Percentiles rank a stretch among this genome's conserved stretches.
phyloP scores from a whole-genome alignment of 2,797 vertebrate species.

The Ceyx erithaca region DNA sequence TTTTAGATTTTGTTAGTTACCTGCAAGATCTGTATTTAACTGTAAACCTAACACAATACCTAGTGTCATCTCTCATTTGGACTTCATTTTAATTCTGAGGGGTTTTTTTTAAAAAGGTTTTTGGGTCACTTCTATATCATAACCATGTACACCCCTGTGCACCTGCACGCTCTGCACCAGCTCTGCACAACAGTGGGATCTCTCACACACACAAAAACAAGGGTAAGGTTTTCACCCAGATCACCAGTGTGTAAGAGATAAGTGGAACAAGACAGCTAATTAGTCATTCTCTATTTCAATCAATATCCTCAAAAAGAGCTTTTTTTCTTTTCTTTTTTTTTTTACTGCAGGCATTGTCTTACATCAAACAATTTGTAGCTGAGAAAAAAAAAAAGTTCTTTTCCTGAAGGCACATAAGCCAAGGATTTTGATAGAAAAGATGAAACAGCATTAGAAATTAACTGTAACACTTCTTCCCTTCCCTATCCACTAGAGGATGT shows the following conservation, averaged over 20 bases:
- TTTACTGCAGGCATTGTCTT: slow-evolving; percentile 50
- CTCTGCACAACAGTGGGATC: not conserved
- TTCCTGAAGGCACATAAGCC: slow-evolving; percentile 24
- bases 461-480: not conserved
- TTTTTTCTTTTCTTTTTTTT: slow-evolving; percentile 33
- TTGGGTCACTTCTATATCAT: not conserved
- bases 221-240: not conserved
- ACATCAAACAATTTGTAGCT: slow-evolving; percentile 52
- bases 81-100: not conserved
- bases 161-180: not conserved
- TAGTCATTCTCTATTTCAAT: slow-evolving; percentile 11
- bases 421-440: slow-evolving; percentile 45
- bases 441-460: slow-evolving; percentile 59
- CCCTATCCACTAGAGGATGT: not conserved
- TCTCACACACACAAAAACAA: not conserved
- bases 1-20: slow-evolving; percentile 27
- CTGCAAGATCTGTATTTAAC: slow-evolving; percentile 48
- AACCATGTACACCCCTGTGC: not conserved
- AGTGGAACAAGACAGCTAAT: slow-evolving; percentile 40
- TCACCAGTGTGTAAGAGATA: slow-evolving; percentile 2
- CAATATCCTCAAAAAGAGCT: not conserved
- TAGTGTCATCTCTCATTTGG: not conserved
- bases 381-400: slow-evolving; percentile 44
- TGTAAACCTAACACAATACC: not conserved
- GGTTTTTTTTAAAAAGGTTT: not conserved